These are phyloP conservation scores for Nyctibius bracteatus DNA, from an alignment of 2,113 vertebrate species.

Conservation along the genomic window DNA sequence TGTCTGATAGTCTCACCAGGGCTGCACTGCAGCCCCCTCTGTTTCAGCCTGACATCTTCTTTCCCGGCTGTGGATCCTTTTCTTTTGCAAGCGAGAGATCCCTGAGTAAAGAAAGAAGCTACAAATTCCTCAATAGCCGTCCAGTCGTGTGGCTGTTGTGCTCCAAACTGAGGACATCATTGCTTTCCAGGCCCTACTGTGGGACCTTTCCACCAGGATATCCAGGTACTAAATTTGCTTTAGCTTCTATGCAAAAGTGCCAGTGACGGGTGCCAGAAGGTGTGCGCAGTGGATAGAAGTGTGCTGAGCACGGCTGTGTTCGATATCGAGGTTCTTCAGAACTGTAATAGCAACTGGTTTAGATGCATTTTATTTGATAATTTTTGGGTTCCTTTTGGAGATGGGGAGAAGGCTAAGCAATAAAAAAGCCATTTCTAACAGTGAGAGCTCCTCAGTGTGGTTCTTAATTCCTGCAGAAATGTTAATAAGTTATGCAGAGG, in stretches of 20 bases:
- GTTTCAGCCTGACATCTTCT: neutral
- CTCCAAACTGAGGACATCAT: neutral
- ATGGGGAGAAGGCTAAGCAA: neutral
- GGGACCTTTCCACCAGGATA: neutral
- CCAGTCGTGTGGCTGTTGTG: neutral
- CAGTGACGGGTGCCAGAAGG: neutral
- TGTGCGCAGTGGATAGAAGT: neutral
- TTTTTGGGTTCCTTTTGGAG: neutral
- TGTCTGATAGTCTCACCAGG: neutral
- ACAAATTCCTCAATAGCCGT: neutral
- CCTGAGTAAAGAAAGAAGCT: neutral
- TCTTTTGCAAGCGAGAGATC: neutral
- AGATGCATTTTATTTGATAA: neutral
- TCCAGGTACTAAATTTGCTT: neutral
- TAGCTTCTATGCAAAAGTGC: neutral
- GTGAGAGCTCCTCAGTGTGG: neutral
- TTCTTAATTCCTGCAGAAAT: neutral
- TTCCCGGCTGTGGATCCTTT: neutral
- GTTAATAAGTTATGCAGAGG: neutral
- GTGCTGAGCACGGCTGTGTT: neutral
- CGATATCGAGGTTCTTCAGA: neutral
- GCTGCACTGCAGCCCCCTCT: neutral
- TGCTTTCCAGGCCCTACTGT: neutral
- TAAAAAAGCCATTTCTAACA: constrained; percentile 31
- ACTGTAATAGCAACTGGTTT: neutral